Base-by-base conservation (phyloP, 1,140 invertebrate genomes). In the Drosophila sp. region DNA sequence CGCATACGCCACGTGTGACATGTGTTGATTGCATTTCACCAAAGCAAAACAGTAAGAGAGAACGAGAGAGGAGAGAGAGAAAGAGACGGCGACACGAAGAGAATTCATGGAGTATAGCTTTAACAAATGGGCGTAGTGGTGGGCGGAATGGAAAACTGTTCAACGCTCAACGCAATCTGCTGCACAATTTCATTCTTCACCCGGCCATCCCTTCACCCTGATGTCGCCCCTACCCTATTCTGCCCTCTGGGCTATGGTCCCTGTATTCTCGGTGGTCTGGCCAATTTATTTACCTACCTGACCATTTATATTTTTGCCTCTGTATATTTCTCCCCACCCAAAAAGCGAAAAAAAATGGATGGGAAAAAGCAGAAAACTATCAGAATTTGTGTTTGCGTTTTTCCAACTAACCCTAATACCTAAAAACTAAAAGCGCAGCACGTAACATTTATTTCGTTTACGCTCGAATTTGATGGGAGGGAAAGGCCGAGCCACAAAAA, bases 1-100 rank as follows among this genome's bases (percentile, higher is more conserved):
- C 64, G 58, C 60, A 73, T 74, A 73, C 70, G 70, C 70, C 72
- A 75, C 40, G 71, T 75, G 64, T 50, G 64, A 67, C 64, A 74
- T 62, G 72, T 62, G 72, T 68, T 75, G 71, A 63, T 75, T 76
- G 54, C 65, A 62, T 68, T 75, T 74, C 55, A 27, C 7, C 44
- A 25, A 17, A 10, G 44, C 44, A 25, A 27, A 50, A 27, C 44
- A 27, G 44, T n/a, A 6, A 50, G 44, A 27, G 23, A n/a, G 4
- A 25, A 17, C 33, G n/a, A 33, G 0, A 33, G 55, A 32, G 50
- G 50, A 29, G 11, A 23, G 30, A 35, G 17, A 35, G 30, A 38
- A 0, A 1, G 17, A 10, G 55, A 30, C 41, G 17, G 62, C 5
- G n/a, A 40, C 35, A 5, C 8, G 38, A 17, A 23, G 5, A 60